These are phyloP conservation scores for Zaprionus camerounensis DNA, from an alignment of 1,140 invertebrate species.

Conservation along the genomic window DNA sequence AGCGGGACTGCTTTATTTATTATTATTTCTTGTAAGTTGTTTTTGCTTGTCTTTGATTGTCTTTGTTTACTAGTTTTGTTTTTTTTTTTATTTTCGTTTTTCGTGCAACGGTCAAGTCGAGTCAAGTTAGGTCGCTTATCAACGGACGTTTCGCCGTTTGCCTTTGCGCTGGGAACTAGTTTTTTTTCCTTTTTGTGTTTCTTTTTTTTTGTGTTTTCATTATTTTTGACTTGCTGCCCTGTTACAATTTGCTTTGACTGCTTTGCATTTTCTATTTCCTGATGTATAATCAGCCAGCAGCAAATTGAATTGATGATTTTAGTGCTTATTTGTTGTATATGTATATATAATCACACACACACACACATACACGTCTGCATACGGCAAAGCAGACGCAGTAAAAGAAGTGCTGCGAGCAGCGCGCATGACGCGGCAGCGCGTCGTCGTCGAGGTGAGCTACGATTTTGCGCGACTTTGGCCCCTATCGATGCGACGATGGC, in stretches of 20 bases:
- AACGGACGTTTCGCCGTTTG: conserved; percentile 31
- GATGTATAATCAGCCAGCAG: conserved; percentile 70
- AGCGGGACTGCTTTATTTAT: conserved; percentile 19
- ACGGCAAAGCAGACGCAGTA: not conserved
- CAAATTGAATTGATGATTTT: conserved; percentile 52
- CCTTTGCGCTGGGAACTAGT: conserved; percentile 61
- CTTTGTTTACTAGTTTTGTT: conserved; percentile 17
- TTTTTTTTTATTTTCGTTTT: conserved; percentile 7
- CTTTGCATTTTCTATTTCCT: conserved; percentile 81
- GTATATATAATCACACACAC: not conserved
- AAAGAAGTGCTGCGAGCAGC: conserved; percentile 2
- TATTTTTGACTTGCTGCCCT: conserved; percentile 47
- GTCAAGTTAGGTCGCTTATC: conserved; percentile 70
- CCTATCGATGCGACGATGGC: conserved; percentile 51
- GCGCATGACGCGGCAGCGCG: conserved; percentile 29
- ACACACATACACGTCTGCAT: not conserved
- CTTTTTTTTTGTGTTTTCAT: conserved; percentile 9
- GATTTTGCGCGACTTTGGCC: conserved; percentile 77
- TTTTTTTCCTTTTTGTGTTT: conserved; percentile 27
- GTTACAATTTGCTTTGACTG: conserved; percentile 78
- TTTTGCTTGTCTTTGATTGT: conserved; percentile 16
- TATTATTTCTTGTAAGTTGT: conserved; percentile 13
- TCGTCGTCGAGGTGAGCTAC: conserved; percentile 57
- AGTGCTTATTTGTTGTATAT: conserved; percentile 23
- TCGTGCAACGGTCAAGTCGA: conserved; percentile 61